Conservation (phyloP, 2,797 vertebrate genomes). For the Pachyuromys duprasi region DNA sequence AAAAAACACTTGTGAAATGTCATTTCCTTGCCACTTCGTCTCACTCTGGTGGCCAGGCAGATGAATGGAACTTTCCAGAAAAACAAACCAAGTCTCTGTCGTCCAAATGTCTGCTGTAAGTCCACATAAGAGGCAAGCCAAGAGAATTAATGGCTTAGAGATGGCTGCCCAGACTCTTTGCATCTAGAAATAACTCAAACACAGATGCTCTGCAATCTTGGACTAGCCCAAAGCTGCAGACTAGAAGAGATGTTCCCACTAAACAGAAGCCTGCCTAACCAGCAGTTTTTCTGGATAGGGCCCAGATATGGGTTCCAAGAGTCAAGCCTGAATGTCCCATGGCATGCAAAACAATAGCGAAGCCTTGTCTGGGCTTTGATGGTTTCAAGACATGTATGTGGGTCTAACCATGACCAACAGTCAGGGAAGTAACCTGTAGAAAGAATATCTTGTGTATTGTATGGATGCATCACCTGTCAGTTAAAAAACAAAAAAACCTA, state of each 20-base stretch:
- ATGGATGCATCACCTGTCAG: too few species aligned
- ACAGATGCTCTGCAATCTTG: background rate
- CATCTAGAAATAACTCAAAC: background rate
- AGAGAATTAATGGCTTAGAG: background rate
- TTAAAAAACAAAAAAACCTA: too few species aligned
- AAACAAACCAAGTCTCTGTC: background rate
- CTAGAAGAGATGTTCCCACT: background rate
- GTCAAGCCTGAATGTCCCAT: rapidly evolving
- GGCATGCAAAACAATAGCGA: too few species aligned
- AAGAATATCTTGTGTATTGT: too few species aligned
- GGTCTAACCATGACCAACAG: background rate
- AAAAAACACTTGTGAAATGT: background rate
- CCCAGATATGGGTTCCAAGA: background rate
- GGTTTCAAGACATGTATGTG: background rate
- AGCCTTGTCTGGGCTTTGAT: background rate
- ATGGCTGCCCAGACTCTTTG: background rate
- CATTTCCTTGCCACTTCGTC: background rate
- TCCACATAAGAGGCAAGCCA: background rate
- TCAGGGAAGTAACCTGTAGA: background rate
- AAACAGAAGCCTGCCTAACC: background rate
- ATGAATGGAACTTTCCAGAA: slow-evolving; percentile 16
- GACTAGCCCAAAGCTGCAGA: background rate
- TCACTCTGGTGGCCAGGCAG: background rate
- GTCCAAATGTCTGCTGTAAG: background rate
- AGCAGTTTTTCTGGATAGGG: background rate